Evolutionary conservation across 2,888 invertebrate genomes (phyloP).

Genomic region (Cerastis rubricosa): DNA sequence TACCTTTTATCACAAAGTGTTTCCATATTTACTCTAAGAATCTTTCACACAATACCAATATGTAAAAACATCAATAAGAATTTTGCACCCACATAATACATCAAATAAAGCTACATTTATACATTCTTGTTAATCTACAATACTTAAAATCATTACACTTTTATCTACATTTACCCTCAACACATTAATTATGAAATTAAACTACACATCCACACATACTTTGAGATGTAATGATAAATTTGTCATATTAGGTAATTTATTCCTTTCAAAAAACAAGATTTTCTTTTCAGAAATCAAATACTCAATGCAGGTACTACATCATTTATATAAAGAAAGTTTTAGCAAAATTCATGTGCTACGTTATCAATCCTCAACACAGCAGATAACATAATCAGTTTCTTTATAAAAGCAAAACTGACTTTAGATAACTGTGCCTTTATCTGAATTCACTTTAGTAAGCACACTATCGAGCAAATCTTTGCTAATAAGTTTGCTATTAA

Average conservation of each 20-base stretch:
- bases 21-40: slow-evolving; percentile 33
- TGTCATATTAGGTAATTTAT: slow-evolving; percentile 64
- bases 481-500: slow-evolving; percentile 52
- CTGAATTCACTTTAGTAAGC: slow-evolving; percentile 60
- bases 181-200: slow-evolving; percentile 26
- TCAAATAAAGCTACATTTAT: slow-evolving; percentile 45
- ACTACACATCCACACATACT: slow-evolving; percentile 33
- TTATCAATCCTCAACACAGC: slow-evolving; percentile 50
- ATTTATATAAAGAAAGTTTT: slow-evolving; percentile 49
- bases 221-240: slow-evolving; percentile 37
- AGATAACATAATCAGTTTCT: slow-evolving; percentile 59
- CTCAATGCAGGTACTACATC: slow-evolving; percentile 42
- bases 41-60: slow-evolving; percentile 8
- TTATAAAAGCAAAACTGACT: slow-evolving; percentile 47
- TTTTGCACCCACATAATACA: slow-evolving; percentile 37
- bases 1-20: slow-evolving; percentile 64
- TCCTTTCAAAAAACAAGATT: slow-evolving; percentile 35
- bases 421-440: slow-evolving; percentile 54
- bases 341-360: slow-evolving; percentile 33
- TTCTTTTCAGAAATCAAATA: slow-evolving; percentile 39
- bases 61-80: slow-evolving; percentile 26
- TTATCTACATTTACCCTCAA: slow-evolving; percentile 34
- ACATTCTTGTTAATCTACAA: slow-evolving; percentile 48
- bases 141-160: slow-evolving; percentile 51
- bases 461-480: slow-evolving; percentile 52